Evolutionary conservation across 2,888 invertebrate species (phyloP), one percentile per base, ranked within the genome.

Genomic region (Drosophila subsilvestris): DNA sequence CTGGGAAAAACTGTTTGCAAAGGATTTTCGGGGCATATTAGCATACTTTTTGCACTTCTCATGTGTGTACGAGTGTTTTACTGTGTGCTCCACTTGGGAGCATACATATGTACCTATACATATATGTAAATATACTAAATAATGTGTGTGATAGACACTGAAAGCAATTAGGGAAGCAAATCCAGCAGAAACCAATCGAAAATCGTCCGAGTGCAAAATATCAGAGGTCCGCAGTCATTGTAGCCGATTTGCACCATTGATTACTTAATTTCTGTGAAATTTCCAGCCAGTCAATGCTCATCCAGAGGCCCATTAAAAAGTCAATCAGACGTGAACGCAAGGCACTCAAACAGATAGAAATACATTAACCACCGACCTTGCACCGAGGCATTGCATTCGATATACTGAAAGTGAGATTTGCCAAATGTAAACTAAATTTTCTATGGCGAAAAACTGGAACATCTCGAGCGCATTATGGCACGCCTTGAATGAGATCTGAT

Each of bases 271-370:
- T 57, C 51, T 72, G 66, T 70, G 61, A 74, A 74, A 65, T 67
- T 65, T 66, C 44, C 32, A 59, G 55, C 74, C 37, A 47, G 51
- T 58, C 55, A 53, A 61, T n/a, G 7, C 20, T 45, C 51, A 43
- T 29, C 65, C 57, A 49, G 45, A 58, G 65, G 80, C 60, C 78
- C 72, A 74, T 86, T 83, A 70, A 86, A 82, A 70, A 80, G 71
- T 88, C 82, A 74, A 78, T 83, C 73, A 68, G 56, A 69, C 48
- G 51, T 58, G 55, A 72, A 72, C 63, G 75, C 60, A 66, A 66
- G 67, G 62, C 32, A 70, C 47, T n/a, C 22, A 43, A 18, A 17
- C 29, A 47, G 47, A 48, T 29, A 22, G 14, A 47, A 22, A 48
- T 27, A 48, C 20, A 58, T 55, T 42, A 53, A 48, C 27, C 37